phyloP scores from a whole-genome alignment of 2,113 vertebrate species.

The Phylloscopus trochilus region DNA sequence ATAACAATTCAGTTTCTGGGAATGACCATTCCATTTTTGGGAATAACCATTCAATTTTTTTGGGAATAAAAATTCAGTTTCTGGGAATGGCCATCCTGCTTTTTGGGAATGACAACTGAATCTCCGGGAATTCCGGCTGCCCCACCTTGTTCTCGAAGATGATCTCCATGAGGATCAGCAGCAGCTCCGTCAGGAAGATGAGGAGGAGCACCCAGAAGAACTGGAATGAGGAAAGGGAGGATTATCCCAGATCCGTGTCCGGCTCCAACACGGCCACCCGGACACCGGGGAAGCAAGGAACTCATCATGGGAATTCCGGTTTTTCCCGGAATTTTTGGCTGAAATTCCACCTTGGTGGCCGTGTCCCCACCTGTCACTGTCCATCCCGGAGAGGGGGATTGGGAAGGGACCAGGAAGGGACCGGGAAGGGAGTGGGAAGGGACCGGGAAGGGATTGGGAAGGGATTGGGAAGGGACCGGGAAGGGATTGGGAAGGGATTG shows the following conservation, averaged over 20 bases:
- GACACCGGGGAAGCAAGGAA: background rate
- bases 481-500: background rate
- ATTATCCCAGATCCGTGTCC: background rate
- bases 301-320: fast-evolving
- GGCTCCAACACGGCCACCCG: background rate
- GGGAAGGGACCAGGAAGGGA: background rate
- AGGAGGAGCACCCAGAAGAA: background rate
- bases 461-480: fast-evolving
- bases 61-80: no score
- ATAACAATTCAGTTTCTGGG: background rate
- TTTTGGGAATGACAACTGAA: background rate
- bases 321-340: background rate
- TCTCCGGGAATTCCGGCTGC: background rate
- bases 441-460: background rate
- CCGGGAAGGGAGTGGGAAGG: background rate
- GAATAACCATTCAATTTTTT: background rate
- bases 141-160: background rate
- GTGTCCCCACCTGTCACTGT: fast-evolving
- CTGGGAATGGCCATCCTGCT: background rate
- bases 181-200: background rate
- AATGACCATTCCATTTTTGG: background rate
- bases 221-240: background rate
- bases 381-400: fast-evolving
- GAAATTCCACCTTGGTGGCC: background rate
- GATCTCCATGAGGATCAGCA: background rate